Percentiles rank a stretch among this genome's conserved stretches.
Conservation (phyloP, 30 jellyfish, hydroid and myxozoan species). For the Euphysa ruthae region DNA sequence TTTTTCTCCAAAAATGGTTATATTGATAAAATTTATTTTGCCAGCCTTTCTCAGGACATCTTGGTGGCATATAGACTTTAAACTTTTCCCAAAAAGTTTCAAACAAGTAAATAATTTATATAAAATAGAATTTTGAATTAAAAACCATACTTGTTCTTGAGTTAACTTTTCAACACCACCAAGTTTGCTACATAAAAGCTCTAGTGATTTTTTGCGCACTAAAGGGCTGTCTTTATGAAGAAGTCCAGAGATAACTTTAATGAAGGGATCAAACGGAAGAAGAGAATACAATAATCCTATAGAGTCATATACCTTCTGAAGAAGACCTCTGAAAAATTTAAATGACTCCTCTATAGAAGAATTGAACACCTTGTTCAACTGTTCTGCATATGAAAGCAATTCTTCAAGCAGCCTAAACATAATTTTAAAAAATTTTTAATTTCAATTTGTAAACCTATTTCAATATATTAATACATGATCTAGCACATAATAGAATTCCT, state of each 20-base stretch:
- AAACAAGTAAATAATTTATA: too few species aligned
- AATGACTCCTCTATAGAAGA: slow-evolving; percentile 2
- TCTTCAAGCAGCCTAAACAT: slow-evolving; percentile 49
- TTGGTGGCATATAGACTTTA: too few species aligned
- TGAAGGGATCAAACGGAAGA: slow-evolving; percentile 52
- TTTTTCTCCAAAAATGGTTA: too few species aligned
- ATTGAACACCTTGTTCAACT: slow-evolving; percentile 5
- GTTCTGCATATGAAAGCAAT: slow-evolving; percentile 34
- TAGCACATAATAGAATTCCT: too few species aligned
- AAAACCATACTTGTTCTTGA: slow-evolving; percentile 36
- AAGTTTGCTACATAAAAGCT: slow-evolving; percentile 41
- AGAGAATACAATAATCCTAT: slow-evolving; percentile 37
- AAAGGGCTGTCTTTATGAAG: slow-evolving; percentile 33
- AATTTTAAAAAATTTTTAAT: neutral
- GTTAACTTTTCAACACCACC: slow-evolving; percentile 6
- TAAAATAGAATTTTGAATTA: too few species aligned
- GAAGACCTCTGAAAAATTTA: slow-evolving; percentile 43
- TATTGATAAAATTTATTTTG: too few species aligned
- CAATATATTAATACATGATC: neutral
- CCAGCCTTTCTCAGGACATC: too few species aligned
- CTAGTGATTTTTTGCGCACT: slow-evolving; percentile 56
- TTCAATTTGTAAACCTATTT: neutral
- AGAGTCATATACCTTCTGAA: slow-evolving; percentile 32
- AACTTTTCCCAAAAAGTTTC: too few species aligned
- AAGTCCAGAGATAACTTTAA: slow-evolving; percentile 39